Percentiles rank a stretch among this genome's conserved stretches.
Evolutionary conservation across 2,888 invertebrate genomes (phyloP).

Genomic region (Ephialtes manifestator): DNA sequence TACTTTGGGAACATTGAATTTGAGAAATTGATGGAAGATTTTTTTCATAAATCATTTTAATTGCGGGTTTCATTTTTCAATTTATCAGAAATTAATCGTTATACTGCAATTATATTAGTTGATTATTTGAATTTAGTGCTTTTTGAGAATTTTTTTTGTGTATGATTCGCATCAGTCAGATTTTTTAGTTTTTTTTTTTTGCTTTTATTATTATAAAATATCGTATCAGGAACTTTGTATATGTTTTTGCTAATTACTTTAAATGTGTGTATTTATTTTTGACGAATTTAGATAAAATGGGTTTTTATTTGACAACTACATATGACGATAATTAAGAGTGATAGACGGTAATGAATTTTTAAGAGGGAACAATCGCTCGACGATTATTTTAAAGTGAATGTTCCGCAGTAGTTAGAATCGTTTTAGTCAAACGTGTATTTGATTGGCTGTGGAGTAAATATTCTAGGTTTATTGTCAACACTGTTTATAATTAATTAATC

Average conservation of each 20-base stretch:
- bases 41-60: not conserved
- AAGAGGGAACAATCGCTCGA: not conserved
- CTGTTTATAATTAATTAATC: not conserved
- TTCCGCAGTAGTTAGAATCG: not conserved
- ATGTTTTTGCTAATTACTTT: not conserved
- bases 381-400: slow-evolving; percentile 27
- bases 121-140: not conserved
- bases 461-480: not conserved
- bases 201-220: not conserved
- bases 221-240: not conserved
- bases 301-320: no score
- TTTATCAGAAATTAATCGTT: not conserved
- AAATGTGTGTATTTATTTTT: not conserved
- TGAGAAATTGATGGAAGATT: no score
- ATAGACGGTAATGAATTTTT: not conserved
- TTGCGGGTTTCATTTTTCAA: not conserved
- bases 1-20: no score
- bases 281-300: no score
- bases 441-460: not conserved
- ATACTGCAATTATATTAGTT: not conserved
- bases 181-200: not conserved
- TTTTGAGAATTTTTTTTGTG: no score
- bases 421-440: slow-evolving; percentile 10
- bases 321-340: not conserved
- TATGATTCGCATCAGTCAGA: no score